Evolutionary conservation across 2,113 vertebrate genomes (phyloP).

Genomic region (Callipepla californica): DNA sequence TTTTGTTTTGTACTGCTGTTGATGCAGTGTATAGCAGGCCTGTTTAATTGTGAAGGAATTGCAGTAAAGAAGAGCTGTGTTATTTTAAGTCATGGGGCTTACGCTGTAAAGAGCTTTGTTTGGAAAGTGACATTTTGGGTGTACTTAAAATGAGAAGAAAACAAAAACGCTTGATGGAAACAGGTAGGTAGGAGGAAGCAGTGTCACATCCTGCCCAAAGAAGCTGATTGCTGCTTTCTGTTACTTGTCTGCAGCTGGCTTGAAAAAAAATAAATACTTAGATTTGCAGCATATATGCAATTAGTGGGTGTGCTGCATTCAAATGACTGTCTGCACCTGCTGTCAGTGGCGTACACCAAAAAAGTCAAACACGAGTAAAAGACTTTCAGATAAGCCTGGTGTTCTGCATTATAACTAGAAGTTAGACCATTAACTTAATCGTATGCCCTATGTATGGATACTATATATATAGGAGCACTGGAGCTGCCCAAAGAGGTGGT

Average conservation of each 20-base stretch:
- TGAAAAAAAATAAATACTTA: conserved; percentile 51
- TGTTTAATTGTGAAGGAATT: neutral
- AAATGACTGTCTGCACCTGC: neutral
- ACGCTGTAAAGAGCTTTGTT: neutral
- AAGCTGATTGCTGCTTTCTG: neutral
- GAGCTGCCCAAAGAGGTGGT: no score
- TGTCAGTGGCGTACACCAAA: neutral
- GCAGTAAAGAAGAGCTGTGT: neutral
- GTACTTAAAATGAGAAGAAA: neutral
- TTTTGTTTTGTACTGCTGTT: neutral
- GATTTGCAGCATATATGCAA: neutral
- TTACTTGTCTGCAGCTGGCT: neutral
- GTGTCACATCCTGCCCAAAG: neutral
- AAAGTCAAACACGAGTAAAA: neutral
- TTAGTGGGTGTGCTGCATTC: neutral
- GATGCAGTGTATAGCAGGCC: neutral
- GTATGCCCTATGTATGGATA: neutral
- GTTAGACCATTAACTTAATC: neutral
- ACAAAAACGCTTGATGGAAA: neutral
- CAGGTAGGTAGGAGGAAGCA: neutral
- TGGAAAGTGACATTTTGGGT: neutral
- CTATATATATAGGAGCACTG: no score
- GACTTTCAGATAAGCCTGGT: fast-evolving
- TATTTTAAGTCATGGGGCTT: neutral
- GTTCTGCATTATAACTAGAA: neutral